These are phyloP conservation scores for Tadarida brasiliensis DNA, from an alignment of 2,797 vertebrate genomes.

Conservation along the genomic window DNA sequence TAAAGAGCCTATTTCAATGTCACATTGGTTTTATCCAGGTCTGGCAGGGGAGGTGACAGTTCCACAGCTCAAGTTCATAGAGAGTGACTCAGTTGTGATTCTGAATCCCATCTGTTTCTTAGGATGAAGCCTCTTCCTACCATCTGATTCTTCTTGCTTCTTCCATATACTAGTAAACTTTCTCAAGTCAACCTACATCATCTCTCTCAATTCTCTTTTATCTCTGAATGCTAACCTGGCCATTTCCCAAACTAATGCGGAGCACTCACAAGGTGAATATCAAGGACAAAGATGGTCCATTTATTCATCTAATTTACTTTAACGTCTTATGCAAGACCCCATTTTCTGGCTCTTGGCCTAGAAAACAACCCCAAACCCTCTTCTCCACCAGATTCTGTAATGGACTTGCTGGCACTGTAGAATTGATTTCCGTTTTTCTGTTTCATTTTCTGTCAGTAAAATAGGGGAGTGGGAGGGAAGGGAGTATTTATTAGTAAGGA, in stretches of 20 bases:
- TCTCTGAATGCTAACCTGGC: neutral
- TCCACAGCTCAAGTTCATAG: neutral
- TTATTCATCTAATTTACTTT: neutral
- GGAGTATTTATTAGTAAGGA: slow-evolving; percentile 4
- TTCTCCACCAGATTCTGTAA: neutral
- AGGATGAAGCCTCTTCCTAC: neutral
- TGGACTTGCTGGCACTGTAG: neutral
- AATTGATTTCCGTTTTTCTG: neutral
- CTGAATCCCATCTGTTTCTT: neutral
- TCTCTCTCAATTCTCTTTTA: neutral
- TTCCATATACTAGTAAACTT: neutral
- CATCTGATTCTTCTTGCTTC: neutral
- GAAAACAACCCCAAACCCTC: neutral
- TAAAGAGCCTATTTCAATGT: neutral
- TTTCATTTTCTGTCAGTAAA: slow-evolving; percentile 15
- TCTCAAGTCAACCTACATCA: neutral
- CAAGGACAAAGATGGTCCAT: neutral
- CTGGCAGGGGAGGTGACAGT: neutral
- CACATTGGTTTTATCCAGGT: neutral
- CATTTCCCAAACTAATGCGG: neutral
- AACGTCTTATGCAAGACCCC: neutral
- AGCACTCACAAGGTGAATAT: neutral
- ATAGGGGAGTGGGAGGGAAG: neutral
- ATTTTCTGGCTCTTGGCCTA: neutral
- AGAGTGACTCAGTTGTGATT: slow-evolving; percentile 12